Percentiles rank a stretch among this genome's conserved stretches.
These are phyloP conservation scores for Lineus longissimus DNA, from an alignment of 1,140 invertebrate genomes.

Conservation along the genomic window DNA sequence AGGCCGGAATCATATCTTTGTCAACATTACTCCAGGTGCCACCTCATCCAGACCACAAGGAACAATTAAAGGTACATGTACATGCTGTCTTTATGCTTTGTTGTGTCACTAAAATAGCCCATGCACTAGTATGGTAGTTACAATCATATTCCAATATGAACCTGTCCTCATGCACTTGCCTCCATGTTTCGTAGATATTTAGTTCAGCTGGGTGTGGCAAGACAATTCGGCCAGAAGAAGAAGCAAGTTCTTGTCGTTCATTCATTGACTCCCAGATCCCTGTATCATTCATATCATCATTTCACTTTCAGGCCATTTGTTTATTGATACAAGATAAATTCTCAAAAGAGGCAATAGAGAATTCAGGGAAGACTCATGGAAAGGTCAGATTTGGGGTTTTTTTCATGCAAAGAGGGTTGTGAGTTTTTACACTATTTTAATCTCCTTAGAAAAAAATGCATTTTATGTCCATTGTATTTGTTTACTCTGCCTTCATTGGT, in stretches of 20 bases:
- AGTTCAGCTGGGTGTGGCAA: not conserved
- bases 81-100: too few species aligned
- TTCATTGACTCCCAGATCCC: too few species aligned
- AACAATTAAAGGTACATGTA: conserved; percentile 63
- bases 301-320: conserved; percentile 60
- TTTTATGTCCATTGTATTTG: too few species aligned
- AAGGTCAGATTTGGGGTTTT: conserved; percentile 46
- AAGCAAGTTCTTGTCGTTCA: too few species aligned
- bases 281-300: not conserved
- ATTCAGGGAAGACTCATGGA: conserved; percentile 59
- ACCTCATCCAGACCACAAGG: conserved; percentile 74
- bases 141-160: not conserved
- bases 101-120: too few species aligned
- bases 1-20: conserved; percentile 70
- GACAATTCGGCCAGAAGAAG: too few species aligned
- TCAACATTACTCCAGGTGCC: conserved; percentile 75
- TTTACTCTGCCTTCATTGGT: too few species aligned
- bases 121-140: not conserved
- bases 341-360: conserved; percentile 64
- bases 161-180: not conserved
- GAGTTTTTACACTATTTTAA: too few species aligned
- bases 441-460: too few species aligned
- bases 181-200: not conserved
- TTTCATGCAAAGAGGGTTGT: too few species aligned
- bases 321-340: conserved; percentile 66